Base-by-base conservation (phyloP, 1,140 invertebrate genomes). In the Harlomillsia oculata region DNA sequence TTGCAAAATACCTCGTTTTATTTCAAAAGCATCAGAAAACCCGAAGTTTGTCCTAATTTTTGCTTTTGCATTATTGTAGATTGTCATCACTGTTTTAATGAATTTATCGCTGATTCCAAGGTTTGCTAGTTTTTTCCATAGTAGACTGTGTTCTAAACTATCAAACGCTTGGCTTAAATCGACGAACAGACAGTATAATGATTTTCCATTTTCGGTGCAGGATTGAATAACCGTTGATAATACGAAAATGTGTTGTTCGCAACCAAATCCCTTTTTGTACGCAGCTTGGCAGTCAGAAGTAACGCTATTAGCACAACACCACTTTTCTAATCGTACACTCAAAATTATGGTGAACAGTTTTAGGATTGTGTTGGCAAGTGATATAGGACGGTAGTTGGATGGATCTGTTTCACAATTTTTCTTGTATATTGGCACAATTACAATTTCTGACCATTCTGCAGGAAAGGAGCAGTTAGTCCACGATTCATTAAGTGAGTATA, bases 121-220 rank as follows among this genome's bases (percentile, higher is more conserved):
- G 2, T 1, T 37, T 3, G 18, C 5, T 14, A 59, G 32, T 16
- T 53, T 52, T 3, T 6, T 20, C 56, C 56, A 59, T 26, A 59
- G 26, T 14, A 20, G 14, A 3, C 53, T 2, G 14, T 53, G 48
- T 2, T 29, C n/a, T 2, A 58, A 41, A 16, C 23, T 28, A n/a
- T 58, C 56, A 23, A 58, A 58, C 6, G 56, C 56, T 21, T 30
- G 13, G 1, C 25, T 43, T 1, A 52, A n/a, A 23, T 58, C 56
- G 9, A 58, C 26, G 36, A 58, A 58, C 3, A 52, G 23, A 28
- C 18, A 36, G 25, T 52, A 58, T 1, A 58, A 1, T n/a, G n/a
- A n/a, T n/a, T n/a, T n/a, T 32, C 26, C 25, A 5, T 21, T 25
- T 32, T 36, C 23, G 32, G 1, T 26, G 4, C n/a, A 14, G 2